Conservation (phyloP, 2,888 invertebrate genomes). For the Eupithecia abbreviata region DNA sequence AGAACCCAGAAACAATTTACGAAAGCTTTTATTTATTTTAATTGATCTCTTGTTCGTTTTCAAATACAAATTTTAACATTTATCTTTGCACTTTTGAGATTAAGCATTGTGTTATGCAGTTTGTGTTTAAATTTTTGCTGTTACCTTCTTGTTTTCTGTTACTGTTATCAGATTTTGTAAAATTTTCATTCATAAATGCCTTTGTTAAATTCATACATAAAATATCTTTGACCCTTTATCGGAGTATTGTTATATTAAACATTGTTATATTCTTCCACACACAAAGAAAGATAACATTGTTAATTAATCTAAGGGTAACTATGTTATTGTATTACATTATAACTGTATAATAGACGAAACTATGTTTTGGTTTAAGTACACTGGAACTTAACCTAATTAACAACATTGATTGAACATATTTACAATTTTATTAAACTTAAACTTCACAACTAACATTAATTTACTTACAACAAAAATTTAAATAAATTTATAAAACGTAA, state of each 20-base stretch:
- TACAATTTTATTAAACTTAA: constrained; percentile 28
- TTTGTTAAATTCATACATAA: too few relatives aligned
- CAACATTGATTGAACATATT: constrained; percentile 27
- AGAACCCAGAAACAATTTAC: too few relatives aligned
- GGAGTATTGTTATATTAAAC: neutral
- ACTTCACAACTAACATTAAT: constrained; percentile 24
- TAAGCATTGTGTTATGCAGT: too few relatives aligned
- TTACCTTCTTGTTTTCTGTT: too few relatives aligned
- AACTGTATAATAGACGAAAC: neutral
- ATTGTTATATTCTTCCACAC: neutral
- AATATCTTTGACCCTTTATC: too few relatives aligned
- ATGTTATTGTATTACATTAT: constrained; percentile 3
- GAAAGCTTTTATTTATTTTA: too few relatives aligned
- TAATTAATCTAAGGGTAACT: neutral
- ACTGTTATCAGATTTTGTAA: too few relatives aligned
- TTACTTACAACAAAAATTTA: constrained; percentile 19
- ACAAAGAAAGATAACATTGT: neutral
- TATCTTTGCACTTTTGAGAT: too few relatives aligned
- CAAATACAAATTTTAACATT: too few relatives aligned
- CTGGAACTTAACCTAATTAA: constrained; percentile 25
- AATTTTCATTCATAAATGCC: too few relatives aligned
- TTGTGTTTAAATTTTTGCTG: too few relatives aligned
- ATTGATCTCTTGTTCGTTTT: too few relatives aligned
- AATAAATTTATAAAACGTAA: constrained; percentile 32
- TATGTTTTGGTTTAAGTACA: constrained; percentile 16